These are phyloP conservation scores for Tyria jacobaeae DNA, from an alignment of 2,888 invertebrate species.

Conservation along the genomic window DNA sequence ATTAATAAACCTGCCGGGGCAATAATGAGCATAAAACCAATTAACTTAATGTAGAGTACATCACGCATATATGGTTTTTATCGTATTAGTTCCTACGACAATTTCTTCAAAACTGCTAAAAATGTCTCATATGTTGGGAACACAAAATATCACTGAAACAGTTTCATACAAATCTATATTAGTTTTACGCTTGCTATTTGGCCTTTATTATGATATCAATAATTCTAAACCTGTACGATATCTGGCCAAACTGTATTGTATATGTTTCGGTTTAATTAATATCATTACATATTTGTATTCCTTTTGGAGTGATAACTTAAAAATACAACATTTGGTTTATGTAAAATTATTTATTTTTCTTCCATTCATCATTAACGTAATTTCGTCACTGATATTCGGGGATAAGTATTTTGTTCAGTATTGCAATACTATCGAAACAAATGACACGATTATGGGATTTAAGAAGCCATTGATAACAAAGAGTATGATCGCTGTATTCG, in stretches of 20 bases:
- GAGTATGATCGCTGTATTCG: background rate
- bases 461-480: background rate
- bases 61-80: background rate
- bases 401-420: constrained; percentile 5
- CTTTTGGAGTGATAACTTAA: background rate
- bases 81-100: background rate
- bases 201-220: constrained; percentile 3
- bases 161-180: constrained; percentile 1
- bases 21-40: background rate
- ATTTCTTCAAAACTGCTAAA: background rate
- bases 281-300: background rate
- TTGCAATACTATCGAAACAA: constrained; percentile 9
- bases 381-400: background rate
- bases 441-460: constrained; percentile 14
- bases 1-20: no score
- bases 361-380: background rate
- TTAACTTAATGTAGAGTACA: background rate
- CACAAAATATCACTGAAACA: background rate
- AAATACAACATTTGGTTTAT: background rate
- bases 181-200: background rate
- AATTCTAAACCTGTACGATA: background rate
- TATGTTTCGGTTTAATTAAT: background rate
- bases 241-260: constrained; percentile 6
- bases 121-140: background rate
- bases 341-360: background rate